Percentiles rank a stretch among this genome's conserved stretches.
Conservation (phyloP, 2,113 vertebrate species). For the Poeciliopsis retropinna region DNA sequence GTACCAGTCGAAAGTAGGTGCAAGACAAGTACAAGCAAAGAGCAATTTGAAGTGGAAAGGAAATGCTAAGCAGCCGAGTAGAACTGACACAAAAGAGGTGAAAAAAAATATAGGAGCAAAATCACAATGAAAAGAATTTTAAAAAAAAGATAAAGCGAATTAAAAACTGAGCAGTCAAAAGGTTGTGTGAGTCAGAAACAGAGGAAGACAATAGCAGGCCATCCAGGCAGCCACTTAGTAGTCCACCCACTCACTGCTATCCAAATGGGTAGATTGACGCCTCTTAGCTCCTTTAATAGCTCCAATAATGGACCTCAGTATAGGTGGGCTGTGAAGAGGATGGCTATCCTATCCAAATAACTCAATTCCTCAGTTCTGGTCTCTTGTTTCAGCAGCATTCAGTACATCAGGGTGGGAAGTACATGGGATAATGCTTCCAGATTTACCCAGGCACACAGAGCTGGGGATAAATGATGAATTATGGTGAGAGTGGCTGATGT, state of each 20-base stretch:
- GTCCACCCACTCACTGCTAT: constrained; percentile 66
- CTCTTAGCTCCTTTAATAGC: constrained; percentile 67
- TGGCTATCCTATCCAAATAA: constrained; percentile 57
- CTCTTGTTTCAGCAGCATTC: constrained; percentile 62
- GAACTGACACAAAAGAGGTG: not conserved
- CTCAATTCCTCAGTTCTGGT: constrained; percentile 55
- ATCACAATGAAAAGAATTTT: constrained; percentile 2
- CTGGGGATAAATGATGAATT: constrained; percentile 41
- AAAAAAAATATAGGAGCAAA: not conserved
- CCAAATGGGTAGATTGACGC: constrained; percentile 71
- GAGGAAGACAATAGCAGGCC: constrained; percentile 52
- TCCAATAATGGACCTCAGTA: constrained; percentile 55
- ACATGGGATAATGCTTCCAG: constrained; percentile 21
- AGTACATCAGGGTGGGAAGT: constrained; percentile 22
- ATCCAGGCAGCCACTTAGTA: constrained; percentile 58
- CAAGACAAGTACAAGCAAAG: not conserved
- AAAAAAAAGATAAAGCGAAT: not conserved
- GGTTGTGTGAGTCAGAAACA: constrained; percentile 43
- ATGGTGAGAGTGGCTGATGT: constrained; percentile 34
- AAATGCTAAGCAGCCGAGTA: constrained; percentile 16
- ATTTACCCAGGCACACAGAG: constrained; percentile 51
- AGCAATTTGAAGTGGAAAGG: constrained; percentile 6
- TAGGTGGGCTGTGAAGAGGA: constrained; percentile 46
- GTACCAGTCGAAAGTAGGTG: constrained; percentile 4
- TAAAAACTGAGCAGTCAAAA: constrained; percentile 11